These are phyloP conservation scores for Baronia brevicornis DNA, from an alignment of 2,888 invertebrate genomes.

Conservation along the genomic window DNA sequence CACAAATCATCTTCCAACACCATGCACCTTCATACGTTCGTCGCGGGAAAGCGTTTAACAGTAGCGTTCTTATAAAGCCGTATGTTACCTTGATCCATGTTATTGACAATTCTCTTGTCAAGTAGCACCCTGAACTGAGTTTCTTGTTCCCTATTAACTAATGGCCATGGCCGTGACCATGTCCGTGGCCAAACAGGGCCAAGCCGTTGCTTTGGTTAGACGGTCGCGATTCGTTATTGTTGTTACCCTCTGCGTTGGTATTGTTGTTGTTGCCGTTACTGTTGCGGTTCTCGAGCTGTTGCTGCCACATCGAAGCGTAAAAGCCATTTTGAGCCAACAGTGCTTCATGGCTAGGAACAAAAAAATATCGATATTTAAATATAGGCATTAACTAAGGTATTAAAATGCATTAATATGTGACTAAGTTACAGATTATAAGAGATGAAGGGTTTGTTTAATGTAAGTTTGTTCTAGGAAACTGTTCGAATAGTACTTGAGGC, in stretches of 20 bases:
- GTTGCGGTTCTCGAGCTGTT: constrained; percentile 81
- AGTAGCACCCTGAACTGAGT: constrained; percentile 8
- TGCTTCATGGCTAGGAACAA: constrained; percentile 80
- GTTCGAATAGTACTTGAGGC: too few relatives aligned
- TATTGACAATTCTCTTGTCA: constrained; percentile 8
- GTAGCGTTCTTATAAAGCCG: too few relatives aligned
- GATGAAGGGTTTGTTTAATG: background rate
- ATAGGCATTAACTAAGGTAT: too few relatives aligned
- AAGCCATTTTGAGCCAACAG: constrained; percentile 81
- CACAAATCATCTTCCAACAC: too few relatives aligned
- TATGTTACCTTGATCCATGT: constrained; percentile 12
- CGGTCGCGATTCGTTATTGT: constrained; percentile 17
- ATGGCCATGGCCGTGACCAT: constrained; percentile 28
- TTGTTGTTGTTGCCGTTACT: constrained; percentile 31
- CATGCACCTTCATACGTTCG: too few relatives aligned
- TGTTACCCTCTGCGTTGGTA: constrained; percentile 28
- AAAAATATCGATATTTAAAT: constrained; percentile 5
- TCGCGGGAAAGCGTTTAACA: too few relatives aligned
- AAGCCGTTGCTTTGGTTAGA: constrained; percentile 23
- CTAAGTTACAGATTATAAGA: too few relatives aligned
- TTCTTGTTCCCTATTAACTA: constrained; percentile 5
- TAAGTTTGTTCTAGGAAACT: background rate
- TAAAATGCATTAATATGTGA: too few relatives aligned
- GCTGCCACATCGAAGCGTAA: constrained; percentile 95
- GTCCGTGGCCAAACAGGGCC: constrained; percentile 31